A percentile compares a stretch with the other conserved stretches of the same genome.
Conservation (phyloP, 2,888 invertebrate genomes). For the Himalopsyche kuldschensis region DNA sequence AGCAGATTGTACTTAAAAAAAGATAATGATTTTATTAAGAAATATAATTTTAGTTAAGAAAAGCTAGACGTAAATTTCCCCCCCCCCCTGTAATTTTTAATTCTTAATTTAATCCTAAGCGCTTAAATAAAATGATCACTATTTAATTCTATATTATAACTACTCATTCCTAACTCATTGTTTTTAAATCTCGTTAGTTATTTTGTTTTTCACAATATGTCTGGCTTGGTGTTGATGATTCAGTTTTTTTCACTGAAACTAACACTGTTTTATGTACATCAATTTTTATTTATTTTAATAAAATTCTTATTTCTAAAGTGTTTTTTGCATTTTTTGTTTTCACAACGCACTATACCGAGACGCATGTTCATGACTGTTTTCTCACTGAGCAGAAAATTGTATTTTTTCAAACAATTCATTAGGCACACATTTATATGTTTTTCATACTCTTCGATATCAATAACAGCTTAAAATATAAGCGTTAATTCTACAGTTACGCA, state of each 20-base stretch:
- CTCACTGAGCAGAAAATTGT: not conserved
- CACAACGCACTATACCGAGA: not conserved
- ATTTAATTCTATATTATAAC: not conserved
- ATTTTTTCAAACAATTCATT: not conserved
- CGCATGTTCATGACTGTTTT: not conserved
- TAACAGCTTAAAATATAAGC: not conserved
- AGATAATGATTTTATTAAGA: not conserved
- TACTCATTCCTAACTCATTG: not conserved
- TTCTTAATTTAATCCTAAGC: not conserved
- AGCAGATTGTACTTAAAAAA: not conserved
- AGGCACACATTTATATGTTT: not conserved
- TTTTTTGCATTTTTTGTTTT: not conserved
- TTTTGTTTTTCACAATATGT: not conserved
- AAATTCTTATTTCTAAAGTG: not conserved
- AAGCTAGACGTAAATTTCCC: not conserved
- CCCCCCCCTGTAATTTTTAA: not conserved
- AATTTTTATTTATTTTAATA: conserved; percentile 1
- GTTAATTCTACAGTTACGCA: not conserved
- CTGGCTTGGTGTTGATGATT: not conserved
- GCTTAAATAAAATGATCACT: not conserved
- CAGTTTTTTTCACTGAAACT: not conserved
- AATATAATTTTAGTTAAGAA: not conserved
- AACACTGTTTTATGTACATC: not conserved
- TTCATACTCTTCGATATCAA: not conserved
- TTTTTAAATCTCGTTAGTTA: not conserved